Percentiles rank a stretch among this genome's conserved stretches.
Conservation (phyloP, 2,113 vertebrate species). For the Bolborhynchus lineola region DNA sequence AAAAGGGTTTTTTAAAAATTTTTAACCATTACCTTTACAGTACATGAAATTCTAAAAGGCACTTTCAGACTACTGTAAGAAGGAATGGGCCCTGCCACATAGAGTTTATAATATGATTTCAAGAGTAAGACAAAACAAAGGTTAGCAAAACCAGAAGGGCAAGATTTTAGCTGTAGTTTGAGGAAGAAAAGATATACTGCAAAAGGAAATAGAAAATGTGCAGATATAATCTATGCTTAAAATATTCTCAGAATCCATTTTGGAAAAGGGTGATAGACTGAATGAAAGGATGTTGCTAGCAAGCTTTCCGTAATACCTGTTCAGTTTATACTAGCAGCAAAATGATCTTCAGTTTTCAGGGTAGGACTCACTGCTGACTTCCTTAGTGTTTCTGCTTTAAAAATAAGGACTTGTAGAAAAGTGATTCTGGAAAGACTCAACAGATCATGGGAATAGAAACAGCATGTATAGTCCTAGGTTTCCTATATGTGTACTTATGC, state of each 20-base stretch:
- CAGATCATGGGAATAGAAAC: background rate
- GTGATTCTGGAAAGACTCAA: background rate
- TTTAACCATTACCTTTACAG: background rate
- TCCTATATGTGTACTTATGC: background rate
- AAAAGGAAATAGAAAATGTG: slow-evolving; percentile 33
- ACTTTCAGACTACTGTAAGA: background rate
- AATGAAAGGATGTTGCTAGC: background rate
- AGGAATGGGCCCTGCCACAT: background rate
- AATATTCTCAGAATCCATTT: background rate
- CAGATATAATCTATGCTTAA: slow-evolving; percentile 24
- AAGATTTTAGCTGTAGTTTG: background rate
- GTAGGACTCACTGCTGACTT: background rate
- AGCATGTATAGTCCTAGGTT: background rate
- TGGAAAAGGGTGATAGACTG: background rate
- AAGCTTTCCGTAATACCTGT: background rate
- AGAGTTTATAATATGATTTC: background rate
- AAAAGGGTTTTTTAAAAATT: background rate
- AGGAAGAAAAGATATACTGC: background rate
- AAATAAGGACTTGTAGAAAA: background rate
- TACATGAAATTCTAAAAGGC: background rate
- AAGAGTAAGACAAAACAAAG: background rate
- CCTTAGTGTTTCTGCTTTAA: background rate
- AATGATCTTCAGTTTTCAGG: background rate
- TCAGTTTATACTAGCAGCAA: background rate
- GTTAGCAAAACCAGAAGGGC: background rate